These are phyloP conservation scores for Polypedilum vanderplanki DNA, from an alignment of 1,140 invertebrate species.

Conservation along the genomic window DNA sequence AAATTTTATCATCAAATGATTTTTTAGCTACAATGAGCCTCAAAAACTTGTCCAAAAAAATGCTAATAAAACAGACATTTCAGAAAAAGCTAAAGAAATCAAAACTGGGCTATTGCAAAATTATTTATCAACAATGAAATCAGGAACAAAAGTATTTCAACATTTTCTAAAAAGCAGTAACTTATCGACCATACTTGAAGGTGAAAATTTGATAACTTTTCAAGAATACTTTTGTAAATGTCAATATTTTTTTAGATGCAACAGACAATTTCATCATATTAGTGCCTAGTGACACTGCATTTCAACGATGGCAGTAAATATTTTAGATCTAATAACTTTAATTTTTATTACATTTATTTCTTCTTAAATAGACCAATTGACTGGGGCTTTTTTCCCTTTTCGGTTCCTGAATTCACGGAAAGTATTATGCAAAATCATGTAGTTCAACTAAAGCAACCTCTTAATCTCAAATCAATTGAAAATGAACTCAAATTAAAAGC, in stretches of 20 bases:
- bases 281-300: conserved; percentile 56
- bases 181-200: conserved; percentile 51
- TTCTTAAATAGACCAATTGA: no score
- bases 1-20: conserved; percentile 25
- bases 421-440: conserved; percentile 56
- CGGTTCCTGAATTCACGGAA: conserved; percentile 57
- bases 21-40: conserved; percentile 41
- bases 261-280: conserved; percentile 55
- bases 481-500: conserved; percentile 47
- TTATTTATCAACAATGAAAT: conserved; percentile 52
- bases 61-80: conserved; percentile 40
- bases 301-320: conserved; percentile 60
- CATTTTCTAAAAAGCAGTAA: conserved; percentile 54
- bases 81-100: conserved; percentile 40
- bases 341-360: no score
- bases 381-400: conserved; percentile 62
- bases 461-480: conserved; percentile 47
- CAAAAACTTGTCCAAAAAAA: conserved; percentile 41
- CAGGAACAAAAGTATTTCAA: conserved; percentile 56
- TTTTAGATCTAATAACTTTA: no score
- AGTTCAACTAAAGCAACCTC: conserved; percentile 46
- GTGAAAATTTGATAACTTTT: conserved; percentile 39
- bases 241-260: conserved; percentile 39
- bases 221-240: no score
- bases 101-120: conserved; percentile 53